Evolutionary conservation across 2,113 vertebrate genomes (phyloP).

Genomic region (Noturus placidus): DNA sequence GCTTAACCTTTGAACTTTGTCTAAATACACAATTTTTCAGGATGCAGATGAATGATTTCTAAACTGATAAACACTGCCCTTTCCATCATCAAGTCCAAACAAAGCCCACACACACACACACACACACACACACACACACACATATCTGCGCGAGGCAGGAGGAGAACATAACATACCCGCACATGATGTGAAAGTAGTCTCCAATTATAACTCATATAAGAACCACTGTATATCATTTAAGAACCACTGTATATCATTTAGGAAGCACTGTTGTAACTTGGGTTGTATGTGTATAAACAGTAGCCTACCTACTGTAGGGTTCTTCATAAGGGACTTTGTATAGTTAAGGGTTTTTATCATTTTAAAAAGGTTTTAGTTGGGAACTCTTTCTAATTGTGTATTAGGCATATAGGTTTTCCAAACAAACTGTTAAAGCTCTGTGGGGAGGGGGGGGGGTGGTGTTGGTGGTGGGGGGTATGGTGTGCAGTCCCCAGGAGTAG

Average conservation of each 20-base stretch:
- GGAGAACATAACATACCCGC: neutral
- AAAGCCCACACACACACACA: neutral
- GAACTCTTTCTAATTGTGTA: neutral
- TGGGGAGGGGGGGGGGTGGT: too few relatives aligned
- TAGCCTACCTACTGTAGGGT: neutral
- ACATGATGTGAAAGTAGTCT: neutral
- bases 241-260: too few relatives aligned
- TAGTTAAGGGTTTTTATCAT: too few relatives aligned
- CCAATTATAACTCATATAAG: neutral
- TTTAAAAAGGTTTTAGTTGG: neutral
- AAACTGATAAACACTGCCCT: neutral
- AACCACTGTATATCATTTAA: too few relatives aligned
- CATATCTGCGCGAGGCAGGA: neutral
- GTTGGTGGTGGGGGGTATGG: too few relatives aligned
- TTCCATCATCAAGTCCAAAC: conserved; percentile 3
- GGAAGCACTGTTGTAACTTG: neutral
- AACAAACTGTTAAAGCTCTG: too few relatives aligned
- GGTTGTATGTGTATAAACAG: neutral
- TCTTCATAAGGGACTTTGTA: neutral
- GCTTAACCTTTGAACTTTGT: neutral
- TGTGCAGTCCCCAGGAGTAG: neutral
- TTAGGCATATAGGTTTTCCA: too few relatives aligned
- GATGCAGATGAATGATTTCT: neutral
- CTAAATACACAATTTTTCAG: neutral
- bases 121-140: neutral